Evolutionary conservation across 2,888 invertebrate species (phyloP).

Genomic region (Drosophila neoperkinsi): DNA sequence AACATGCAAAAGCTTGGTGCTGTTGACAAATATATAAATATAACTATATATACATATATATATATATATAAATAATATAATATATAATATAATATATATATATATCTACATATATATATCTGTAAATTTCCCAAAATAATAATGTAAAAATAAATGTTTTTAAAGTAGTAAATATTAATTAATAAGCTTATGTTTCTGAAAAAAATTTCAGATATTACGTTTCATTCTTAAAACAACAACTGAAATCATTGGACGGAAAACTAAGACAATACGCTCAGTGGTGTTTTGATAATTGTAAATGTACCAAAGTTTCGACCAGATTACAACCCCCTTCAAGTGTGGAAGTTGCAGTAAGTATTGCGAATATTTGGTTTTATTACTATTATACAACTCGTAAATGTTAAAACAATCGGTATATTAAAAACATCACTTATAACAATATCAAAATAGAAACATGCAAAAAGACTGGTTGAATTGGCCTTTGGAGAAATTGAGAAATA

Average conservation of each 20-base stretch:
- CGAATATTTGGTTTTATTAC: neutral
- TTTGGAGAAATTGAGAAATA: too few relatives aligned
- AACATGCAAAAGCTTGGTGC: too few relatives aligned
- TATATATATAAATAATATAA: too few relatives aligned
- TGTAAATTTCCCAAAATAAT: neutral
- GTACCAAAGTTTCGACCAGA: constrained; percentile 92
- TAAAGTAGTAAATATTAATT: neutral
- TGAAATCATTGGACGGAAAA: constrained; percentile 88
- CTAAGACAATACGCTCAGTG: constrained; percentile 95
- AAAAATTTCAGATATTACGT: constrained; percentile 89
- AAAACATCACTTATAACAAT: neutral
- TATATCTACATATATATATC: neutral
- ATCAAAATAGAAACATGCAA: too few relatives aligned
- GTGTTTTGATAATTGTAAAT: constrained; percentile 96
- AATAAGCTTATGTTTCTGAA: neutral
- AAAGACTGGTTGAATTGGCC: too few relatives aligned
- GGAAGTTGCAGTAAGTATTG: constrained; percentile 92
- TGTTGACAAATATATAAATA: too few relatives aligned
- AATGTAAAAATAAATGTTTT: neutral
- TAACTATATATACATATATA: too few relatives aligned
- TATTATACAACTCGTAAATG: neutral
- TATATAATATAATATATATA: too few relatives aligned
- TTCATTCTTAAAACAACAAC: constrained; percentile 90
- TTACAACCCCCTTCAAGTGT: constrained; percentile 95
- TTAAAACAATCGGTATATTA: neutral